Evolutionary conservation across 2,797 vertebrate species (phyloP), one percentile per base, ranked within the genome.

Genomic region (Rhyacichthys aspro): DNA sequence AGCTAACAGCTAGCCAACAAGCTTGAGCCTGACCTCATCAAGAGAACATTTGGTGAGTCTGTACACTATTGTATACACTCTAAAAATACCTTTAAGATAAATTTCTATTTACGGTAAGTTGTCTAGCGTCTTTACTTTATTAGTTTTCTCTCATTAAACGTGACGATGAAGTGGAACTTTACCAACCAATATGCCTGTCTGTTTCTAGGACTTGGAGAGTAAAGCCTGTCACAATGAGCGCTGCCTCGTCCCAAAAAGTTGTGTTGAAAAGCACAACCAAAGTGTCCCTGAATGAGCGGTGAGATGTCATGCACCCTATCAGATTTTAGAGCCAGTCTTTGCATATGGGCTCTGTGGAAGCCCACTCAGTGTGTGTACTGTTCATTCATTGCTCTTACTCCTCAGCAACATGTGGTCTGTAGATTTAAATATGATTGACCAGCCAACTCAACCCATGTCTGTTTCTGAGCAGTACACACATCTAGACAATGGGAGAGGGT

Each of bases 211-310:
- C 17, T 64, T 67, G 77, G 46, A 71, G 80, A 68, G 49, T n/a
- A 46, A 85, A 86, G 60, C 42, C 70, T 78, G 59, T 79, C 82
- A 85, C 74, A 88, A 99, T 99, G 97, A 96, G 94, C 63, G 92
- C 96, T 59, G 90, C 95, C 80, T 95, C 96, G 67, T 94, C 95
- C 63, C 95, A 98, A 94, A 98, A 97, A 93, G 96, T 99, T 56
- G 94, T 99, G 91, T 96, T 98, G 93, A 99, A 98, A 93, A 98
- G 96, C 94, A 98, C 97, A 94, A 98, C 97, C 94, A 99, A 99
- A 94, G 94, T 98, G 94, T 99, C 97, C 83, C 95, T 99, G 82
- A 98, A 99, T 81, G 97, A 99, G 96, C 96, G 97, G 97, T 99
- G 97, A 99, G 97, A 82, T 73, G 86, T 83, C 92, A 95, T 89